Base-by-base conservation (phyloP, 2,797 vertebrate genomes). In the Anguilla anguilla region DNA sequence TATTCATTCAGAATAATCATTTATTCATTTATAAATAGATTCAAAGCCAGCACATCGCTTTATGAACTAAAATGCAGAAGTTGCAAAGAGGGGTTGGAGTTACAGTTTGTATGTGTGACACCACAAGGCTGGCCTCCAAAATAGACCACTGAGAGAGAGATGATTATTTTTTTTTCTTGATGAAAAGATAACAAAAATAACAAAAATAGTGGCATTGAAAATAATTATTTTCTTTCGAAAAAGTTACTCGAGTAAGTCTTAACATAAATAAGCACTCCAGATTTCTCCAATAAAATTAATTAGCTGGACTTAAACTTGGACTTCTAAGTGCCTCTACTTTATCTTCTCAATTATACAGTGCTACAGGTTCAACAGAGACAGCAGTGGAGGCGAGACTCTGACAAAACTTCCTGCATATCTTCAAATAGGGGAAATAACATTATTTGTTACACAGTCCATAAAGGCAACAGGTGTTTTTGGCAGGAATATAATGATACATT, bases 391-490 rank as follows among this genome's bases (percentile, higher is more conserved):
- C 19, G 17, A 46, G 77, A 81, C 77, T 25, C 77, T 39, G 72
- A 7, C 74, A 46, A 79, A 79, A 79, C 74, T 43, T 79, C 39
- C 74, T 79, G 13, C 74, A 43, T 79, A 79, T 79, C 35, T 46
- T 79, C 74, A 43, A 79, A 79, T 79, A 79, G 35, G 72, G 31
- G 35, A 46, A 74, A 79, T 79, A 46, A 10, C 15, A 46, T 79
- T 79, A 79, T 79, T 79, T 43, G 35, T 46, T 46, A 13, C 69
- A 13, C 74, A 43, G 74, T 6, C 35, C 46, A 43, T 79, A 43
- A 79, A 79, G 74, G 39, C 74, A 79, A 79, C 74, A 79, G 74
- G 74, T 79, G 74, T 79, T 79, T 79, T 39, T 43, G 74, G 11
- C 19, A 22, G 17, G 35, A 17, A 43, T 43, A 79, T 79, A 79